Conservation (phyloP, 2,888 invertebrate genomes). For the Acanthococcus lagerstroemiae region DNA sequence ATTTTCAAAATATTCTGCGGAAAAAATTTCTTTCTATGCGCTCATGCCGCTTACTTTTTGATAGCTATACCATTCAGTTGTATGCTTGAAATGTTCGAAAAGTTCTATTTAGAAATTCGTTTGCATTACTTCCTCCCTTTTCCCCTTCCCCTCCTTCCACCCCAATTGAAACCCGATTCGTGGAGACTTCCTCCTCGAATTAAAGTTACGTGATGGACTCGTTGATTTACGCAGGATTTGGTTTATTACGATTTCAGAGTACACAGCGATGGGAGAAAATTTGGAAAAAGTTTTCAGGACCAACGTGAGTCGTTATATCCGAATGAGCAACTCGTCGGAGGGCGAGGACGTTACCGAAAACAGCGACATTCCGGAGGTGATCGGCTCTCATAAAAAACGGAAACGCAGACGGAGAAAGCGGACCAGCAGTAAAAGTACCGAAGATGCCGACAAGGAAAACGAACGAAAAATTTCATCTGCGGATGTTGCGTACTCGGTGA, state of each 20-base stretch:
- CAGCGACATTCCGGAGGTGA: constrained; percentile 17
- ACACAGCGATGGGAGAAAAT: constrained; percentile 78
- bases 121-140: no score
- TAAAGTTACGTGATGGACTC: no score
- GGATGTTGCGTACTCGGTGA: constrained; percentile 2
- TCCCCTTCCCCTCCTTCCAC: no score
- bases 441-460: constrained; percentile 28
- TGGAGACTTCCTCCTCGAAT: no score
- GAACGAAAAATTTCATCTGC: constrained; percentile 14
- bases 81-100: no score
- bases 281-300: constrained; percentile 70
- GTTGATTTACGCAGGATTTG: no score
- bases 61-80: no score
- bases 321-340: constrained; percentile 56
- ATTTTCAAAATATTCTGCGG: no score
- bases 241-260: constrained; percentile 52
- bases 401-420: constrained; percentile 4
- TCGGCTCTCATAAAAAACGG: not conserved
- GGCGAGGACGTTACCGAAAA: constrained; percentile 14
- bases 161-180: no score
- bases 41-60: no score
- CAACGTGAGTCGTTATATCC: constrained; percentile 71
- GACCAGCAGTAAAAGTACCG: constrained; percentile 11
- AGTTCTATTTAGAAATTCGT: no score
- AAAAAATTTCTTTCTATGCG: no score